phyloP scores from a whole-genome alignment of 2,797 vertebrate species.

The Dermochelys coriacea region DNA sequence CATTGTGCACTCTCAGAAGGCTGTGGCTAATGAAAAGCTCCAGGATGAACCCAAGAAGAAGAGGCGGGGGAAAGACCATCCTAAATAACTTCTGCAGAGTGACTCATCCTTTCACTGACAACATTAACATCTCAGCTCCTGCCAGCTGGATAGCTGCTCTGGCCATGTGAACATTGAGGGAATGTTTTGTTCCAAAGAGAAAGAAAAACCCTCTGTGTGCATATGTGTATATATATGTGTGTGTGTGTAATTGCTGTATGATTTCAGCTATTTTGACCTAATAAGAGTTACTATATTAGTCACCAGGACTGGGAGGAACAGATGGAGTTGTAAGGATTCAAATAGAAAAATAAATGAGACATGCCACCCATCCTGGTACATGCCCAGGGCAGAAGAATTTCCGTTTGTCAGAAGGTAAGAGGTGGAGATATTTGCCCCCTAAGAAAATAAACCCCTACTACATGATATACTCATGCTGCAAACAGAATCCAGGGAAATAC shows the following conservation, averaged over 20 bases:
- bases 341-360: not conserved
- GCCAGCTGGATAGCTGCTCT: constrained; percentile 81
- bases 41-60: constrained; percentile 26
- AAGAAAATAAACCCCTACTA: not conserved
- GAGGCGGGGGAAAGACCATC: constrained; percentile 38
- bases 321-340: constrained; percentile 41
- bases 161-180: constrained; percentile 71
- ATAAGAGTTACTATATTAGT: constrained; percentile 69
- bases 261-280: constrained; percentile 79
- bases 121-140: constrained; percentile 73
- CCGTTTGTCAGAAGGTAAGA: not conserved
- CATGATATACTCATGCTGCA: not conserved
- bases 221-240: constrained; percentile 39
- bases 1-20: constrained; percentile 27
- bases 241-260: constrained; percentile 71
- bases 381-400: not conserved
- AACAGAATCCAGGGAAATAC: not conserved
- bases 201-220: constrained; percentile 54
- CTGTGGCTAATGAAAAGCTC: constrained; percentile 19
- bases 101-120: constrained; percentile 79
- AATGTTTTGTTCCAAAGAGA: constrained; percentile 80
- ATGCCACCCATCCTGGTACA: not conserved
- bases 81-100: constrained; percentile 69
- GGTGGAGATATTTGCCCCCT: not conserved
- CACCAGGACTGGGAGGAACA: constrained; percentile 63